Evolutionary conservation across 2,797 vertebrate species (phyloP), one percentile per base, ranked within the genome.

Genomic region (Pristis pectinata): DNA sequence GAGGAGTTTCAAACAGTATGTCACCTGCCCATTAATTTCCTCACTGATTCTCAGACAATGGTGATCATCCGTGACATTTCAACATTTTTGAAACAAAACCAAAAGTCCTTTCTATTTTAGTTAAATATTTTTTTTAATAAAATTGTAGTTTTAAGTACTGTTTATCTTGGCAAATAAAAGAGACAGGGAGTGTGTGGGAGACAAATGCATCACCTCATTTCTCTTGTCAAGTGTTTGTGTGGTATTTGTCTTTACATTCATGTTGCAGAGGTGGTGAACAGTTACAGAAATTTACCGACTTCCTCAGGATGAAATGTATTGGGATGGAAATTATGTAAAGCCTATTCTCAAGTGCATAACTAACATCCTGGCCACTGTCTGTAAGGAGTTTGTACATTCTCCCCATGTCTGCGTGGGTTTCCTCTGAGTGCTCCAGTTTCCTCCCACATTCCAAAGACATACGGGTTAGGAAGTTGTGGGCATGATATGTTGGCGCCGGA

Each of bases 111-210:
- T 61, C 17, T n/a, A 56, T 37, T n/a, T 61, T 19, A 89, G 61
- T 89, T 89, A 22, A 17, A 34, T 5, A 27, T 7, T 17, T 89
- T 61, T 8, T 22, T 15, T 3, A 3, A 0, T 9, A n/a, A 89
- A 89, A n/a, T 7, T 37, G 17, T 19, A 61, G n/a, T 89, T 87
- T 64, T 53, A 37, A 2, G 61, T n/a, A 22, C 13, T 64, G 85
- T 64, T 89, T 56, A 19, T 61, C 56, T 89, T 89, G 85, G 34
- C 85, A 89, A 89, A 61, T 89, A n/a, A n/a, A 87, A 53, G 53
- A 34, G 30, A 56, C 82, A 24, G 22, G 49, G 53, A 61, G 30
- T 8, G 85, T 64, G 85, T 64, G n/a, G 34, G 85, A 37, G 56
- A 37, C 27, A 89, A n/a, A 61, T 27, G 56, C 1, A 30, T 15